Base-by-base conservation (phyloP, 2,113 vertebrate genomes). In the Elanus axillaris region DNA sequence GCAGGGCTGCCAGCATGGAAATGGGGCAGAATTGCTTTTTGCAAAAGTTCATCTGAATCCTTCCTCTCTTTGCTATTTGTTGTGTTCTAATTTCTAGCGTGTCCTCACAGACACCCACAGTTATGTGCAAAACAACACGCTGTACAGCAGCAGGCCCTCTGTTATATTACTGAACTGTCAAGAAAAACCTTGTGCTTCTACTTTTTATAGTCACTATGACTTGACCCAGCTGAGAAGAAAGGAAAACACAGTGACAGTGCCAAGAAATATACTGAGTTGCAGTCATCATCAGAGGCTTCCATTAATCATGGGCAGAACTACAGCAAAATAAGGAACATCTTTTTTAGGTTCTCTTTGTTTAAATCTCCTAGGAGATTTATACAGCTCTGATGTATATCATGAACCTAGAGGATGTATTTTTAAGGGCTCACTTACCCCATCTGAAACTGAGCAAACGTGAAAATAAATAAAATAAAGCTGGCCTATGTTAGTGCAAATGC, bases 221-320 rank as follows among this genome's bases (percentile, higher is more conserved):
- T 97, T 96, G 95, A 96, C 94, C 96, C 95, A 97, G 88, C 72
- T 93, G 95, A 97, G 95, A 96, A 96, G 93, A 96, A 97, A 97
- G 90, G 86, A 91, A 96, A 96, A 97, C 86, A 96, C 27, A 76
- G 56, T 90, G 83, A 88, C 75, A 79, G 58, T 96, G 97, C 96
- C 97, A 98, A 96, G 96, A 97, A 96, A 96, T 97, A 96, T 95
- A 94, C 90, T 82, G 94, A 93, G 75, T 75, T 94, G 91, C 73
- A 96, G 86, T 88, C 95, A 96, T 95, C 93, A 93, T 96, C 92
- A 96, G 92, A 97, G 71, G 36, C 73, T 95, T 96, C 90, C 94
- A 97, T 97, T 97, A 97, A 97, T 97, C 97, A 96, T n/a, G 64
- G 84, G 31, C 73, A 95, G 91, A 95, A 73, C 60, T 86, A 71